Conservation (phyloP, 2,888 invertebrate genomes). For the Phengaris arion region DNA sequence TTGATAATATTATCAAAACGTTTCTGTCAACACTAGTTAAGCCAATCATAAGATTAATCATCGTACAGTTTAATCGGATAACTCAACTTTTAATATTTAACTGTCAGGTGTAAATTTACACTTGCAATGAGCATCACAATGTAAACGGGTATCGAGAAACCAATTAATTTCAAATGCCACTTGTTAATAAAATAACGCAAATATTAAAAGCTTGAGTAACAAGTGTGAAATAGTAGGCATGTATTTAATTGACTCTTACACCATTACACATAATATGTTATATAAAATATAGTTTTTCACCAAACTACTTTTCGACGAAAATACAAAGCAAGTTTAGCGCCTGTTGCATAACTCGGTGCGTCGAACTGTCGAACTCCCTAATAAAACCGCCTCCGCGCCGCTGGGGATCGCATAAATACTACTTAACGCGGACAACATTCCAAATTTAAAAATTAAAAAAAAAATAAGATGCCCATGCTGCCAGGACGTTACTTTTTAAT, state of each 20-base stretch:
- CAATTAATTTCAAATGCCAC: slow-evolving; percentile 12
- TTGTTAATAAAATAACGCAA: background rate
- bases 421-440: slow-evolving; percentile 70
- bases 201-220: background rate
- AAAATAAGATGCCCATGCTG: slow-evolving; percentile 47
- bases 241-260: background rate
- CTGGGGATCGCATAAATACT: slow-evolving; percentile 77
- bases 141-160: slow-evolving; percentile 14
- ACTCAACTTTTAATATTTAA: slow-evolving; percentile 7
- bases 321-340: background rate
- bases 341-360: slow-evolving; percentile 32
- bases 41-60: slow-evolving; percentile 7
- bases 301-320: background rate
- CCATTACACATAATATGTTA: background rate
- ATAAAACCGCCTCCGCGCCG: slow-evolving; percentile 51
- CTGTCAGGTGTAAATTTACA: slow-evolving; percentile 3
- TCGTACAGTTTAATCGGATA: background rate
- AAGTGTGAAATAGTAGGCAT: background rate
- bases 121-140: slow-evolving; percentile 9
- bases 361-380: slow-evolving; percentile 34
- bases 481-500: slow-evolving; percentile 66
- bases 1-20: slow-evolving; percentile 19
- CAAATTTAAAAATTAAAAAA: slow-evolving; percentile 61
- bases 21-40: slow-evolving; percentile 15
- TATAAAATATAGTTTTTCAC: background rate